A percentile compares a stretch with the other conserved stretches of the same genome.
phyloP scores from a whole-genome alignment of 2,888 invertebrate species.

The Cheilosia soror region DNA sequence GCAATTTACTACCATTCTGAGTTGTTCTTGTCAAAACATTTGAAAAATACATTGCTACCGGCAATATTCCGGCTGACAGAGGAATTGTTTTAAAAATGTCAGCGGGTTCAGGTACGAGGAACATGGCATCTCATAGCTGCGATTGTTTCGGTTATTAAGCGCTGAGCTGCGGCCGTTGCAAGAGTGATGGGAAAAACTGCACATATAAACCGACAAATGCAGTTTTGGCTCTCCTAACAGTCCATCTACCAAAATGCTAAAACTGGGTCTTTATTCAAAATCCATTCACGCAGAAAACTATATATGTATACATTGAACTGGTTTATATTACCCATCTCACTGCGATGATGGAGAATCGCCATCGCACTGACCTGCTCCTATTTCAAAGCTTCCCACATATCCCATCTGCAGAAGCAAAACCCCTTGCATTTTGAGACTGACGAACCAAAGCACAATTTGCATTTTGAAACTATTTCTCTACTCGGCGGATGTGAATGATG shows the following conservation, averaged over 20 bases:
- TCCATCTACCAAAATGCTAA: background rate
- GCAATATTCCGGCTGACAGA: too few species aligned
- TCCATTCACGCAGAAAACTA: slow-evolving; percentile 1
- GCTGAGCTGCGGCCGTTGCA: too few species aligned
- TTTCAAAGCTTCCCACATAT: slow-evolving; percentile 9
- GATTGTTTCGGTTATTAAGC: too few species aligned
- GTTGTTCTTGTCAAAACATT: too few species aligned
- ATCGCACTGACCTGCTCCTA: slow-evolving; percentile 6
- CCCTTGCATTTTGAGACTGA: slow-evolving; percentile 1
- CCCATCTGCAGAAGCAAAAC: background rate
- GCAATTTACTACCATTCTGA: too few species aligned
- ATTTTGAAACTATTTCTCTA: slow-evolving; percentile 50
- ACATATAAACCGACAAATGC: background rate
- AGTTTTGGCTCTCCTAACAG: background rate
- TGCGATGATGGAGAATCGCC: background rate
- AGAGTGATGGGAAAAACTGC: background rate
- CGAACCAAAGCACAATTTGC: slow-evolving; percentile 50
- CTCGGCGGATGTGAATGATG: slow-evolving; percentile 48
- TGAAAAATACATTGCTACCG: too few species aligned
- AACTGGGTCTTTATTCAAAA: background rate
- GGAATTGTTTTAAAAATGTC: too few species aligned
- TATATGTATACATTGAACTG: slow-evolving; percentile 18
- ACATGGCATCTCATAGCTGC: too few species aligned
- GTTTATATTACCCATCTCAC: slow-evolving; percentile 41
- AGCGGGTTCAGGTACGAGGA: too few species aligned